Evolutionary conservation across 2,888 invertebrate genomes (phyloP), one percentile per base, ranked within the genome.

Genomic region (Hypomecis atomaria): DNA sequence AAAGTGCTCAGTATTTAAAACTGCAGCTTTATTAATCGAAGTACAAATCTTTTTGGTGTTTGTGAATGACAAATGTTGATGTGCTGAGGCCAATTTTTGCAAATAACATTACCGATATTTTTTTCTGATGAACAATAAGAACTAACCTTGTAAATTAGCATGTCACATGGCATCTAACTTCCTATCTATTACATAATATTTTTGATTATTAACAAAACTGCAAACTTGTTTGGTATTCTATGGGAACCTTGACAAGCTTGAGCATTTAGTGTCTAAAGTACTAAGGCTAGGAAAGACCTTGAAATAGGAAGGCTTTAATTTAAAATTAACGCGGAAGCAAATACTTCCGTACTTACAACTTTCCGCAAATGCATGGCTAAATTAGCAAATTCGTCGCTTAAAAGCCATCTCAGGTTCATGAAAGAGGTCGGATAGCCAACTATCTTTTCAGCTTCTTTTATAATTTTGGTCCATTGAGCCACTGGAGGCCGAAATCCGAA

Each of bases 321-420:
- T 38, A 53, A 59, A 56, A 62, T 11, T 55, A 45, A 59, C 62
- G 42, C 70, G 65, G 56, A 58, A 65, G 34, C 61, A 34, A 55
- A 53, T 7, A 50, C 43, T 64, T 65, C 57, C 57, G 9, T 77
- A 86, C 91, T 91, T 75, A 93, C 93, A 67, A 93, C 88, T 84
- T 93, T 93, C 8, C 93, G 87, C 65, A 93, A 85, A 83, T 93
- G 92, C 89, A 92, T 87, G 47, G 93, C 93, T 77, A 94, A 85
- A 90, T 94, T 94, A 65, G 94, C 94, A 78, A 94, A 94, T 90
- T 94, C 94, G 80, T 94, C 94, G 82, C 94, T 94, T 72, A 94
- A 89, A 76, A 94, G 85, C 94, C 94, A 94, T 85, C 94, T 87
- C 76, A 94, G 86, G 81, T 93, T 94, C 91, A 93, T 93, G 77